These are phyloP conservation scores for Xylota sylvarum DNA, from an alignment of 2,888 invertebrate species.

Conservation along the genomic window DNA sequence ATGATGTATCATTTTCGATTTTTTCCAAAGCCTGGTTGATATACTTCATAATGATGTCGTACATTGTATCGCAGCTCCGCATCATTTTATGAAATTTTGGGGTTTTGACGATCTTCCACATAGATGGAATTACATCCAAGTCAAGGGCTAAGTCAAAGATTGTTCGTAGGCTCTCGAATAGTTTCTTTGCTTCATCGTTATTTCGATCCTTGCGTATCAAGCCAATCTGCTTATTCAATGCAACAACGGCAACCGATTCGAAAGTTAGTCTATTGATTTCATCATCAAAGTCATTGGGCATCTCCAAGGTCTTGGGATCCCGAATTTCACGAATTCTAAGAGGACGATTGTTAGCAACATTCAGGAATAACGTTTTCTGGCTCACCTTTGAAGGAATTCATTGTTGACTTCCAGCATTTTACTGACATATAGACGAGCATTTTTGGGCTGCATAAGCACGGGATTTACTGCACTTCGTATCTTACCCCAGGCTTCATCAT, in stretches of 20 bases:
- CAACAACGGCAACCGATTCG: constrained; percentile 85
- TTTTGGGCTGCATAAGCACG: constrained; percentile 87
- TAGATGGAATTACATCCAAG: constrained; percentile 78
- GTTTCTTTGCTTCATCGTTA: constrained; percentile 63
- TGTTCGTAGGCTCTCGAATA: constrained; percentile 56
- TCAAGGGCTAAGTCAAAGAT: constrained; percentile 71
- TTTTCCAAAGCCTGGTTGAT: constrained; percentile 82
- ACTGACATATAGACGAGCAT: constrained; percentile 85
- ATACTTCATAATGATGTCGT: constrained; percentile 79
- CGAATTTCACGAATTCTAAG: constrained; percentile 80
- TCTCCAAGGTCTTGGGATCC: constrained; percentile 79
- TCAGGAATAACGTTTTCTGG: constrained; percentile 80
- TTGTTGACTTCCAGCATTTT: constrained; percentile 85
- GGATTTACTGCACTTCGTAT: constrained; percentile 88
- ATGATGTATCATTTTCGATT: constrained; percentile 66
- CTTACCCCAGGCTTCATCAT: constrained; percentile 88
- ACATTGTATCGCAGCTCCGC: constrained; percentile 79
- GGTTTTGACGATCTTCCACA: constrained; percentile 79
- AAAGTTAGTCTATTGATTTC: constrained; percentile 86
- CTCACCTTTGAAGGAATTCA: constrained; percentile 81
- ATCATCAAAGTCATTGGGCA: constrained; percentile 84
- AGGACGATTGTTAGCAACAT: not conserved
- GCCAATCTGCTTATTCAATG: constrained; percentile 80
- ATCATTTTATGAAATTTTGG: constrained; percentile 79
- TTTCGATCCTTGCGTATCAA: constrained; percentile 71